phyloP scores from a whole-genome alignment of 2,797 vertebrate genomes.

The Menidia menidia region DNA sequence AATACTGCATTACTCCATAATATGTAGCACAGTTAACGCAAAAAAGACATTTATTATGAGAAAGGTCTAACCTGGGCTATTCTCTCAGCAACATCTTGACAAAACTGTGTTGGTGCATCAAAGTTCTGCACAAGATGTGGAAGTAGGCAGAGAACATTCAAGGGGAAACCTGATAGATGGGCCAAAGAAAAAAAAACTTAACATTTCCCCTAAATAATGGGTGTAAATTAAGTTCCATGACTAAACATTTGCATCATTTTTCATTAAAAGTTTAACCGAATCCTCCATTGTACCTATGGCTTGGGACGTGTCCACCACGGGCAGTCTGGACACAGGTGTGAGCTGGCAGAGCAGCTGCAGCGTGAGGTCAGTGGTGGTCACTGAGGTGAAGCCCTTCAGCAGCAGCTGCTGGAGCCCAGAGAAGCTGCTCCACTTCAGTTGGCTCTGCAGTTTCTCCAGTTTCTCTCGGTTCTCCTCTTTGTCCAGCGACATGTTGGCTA shows the following conservation, averaged over 20 bases:
- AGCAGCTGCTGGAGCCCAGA: slow-evolving; percentile 94
- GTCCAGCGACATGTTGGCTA: slow-evolving; percentile 90
- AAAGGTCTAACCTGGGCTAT: slow-evolving; percentile 89
- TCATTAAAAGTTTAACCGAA: not conserved
- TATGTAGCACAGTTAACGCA: fast-evolving
- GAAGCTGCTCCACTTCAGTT: slow-evolving; percentile 95
- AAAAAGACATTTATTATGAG: not conserved
- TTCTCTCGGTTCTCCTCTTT: slow-evolving; percentile 94
- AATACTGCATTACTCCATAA: not conserved
- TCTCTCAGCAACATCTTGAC: slow-evolving; percentile 92
- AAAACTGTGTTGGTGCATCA: slow-evolving; percentile 92
- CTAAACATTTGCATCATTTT: not conserved
- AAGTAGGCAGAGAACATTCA: slow-evolving; percentile 96
- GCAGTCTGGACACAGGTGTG: slow-evolving; percentile 91
- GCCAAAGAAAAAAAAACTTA: not conserved
- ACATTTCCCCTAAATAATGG: not conserved
- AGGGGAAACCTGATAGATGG: slow-evolving; percentile 88
- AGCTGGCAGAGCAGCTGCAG: slow-evolving; percentile 95
- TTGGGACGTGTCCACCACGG: slow-evolving; percentile 96
- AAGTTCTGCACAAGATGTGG: slow-evolving; percentile 98
- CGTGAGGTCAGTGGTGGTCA: slow-evolving; percentile 93
- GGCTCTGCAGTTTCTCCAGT: slow-evolving; percentile 94
- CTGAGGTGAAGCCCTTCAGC: slow-evolving; percentile 96
- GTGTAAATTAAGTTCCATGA: not conserved
- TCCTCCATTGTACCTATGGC: slow-evolving; percentile 86